phyloP scores from a whole-genome alignment of 2,797 vertebrate species.

The Sebastes goodei region DNA sequence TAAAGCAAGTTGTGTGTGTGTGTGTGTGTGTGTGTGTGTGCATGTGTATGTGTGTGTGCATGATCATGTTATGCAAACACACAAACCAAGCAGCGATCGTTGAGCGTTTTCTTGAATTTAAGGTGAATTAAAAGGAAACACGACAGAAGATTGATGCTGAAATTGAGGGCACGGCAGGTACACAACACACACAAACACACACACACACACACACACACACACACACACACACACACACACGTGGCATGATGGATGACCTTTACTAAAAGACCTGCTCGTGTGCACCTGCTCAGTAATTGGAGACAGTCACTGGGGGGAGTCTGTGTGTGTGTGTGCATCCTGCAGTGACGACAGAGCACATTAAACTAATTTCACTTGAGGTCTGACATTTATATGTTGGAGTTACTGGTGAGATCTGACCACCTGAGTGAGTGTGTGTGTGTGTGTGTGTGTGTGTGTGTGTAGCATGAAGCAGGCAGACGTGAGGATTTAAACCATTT shows the following conservation, averaged over 20 bases:
- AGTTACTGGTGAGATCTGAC: constrained; percentile 27
- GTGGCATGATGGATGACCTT: constrained; percentile 50
- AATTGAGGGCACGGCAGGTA: constrained; percentile 7
- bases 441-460: not conserved
- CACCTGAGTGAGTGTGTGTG: not conserved
- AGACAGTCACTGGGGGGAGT: constrained; percentile 39
- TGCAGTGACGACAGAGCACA: constrained; percentile 14
- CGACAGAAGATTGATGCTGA: not conserved
- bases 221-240: not conserved
- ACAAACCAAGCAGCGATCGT: not conserved
- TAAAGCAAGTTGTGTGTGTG: not conserved
- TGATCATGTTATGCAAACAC: not conserved
- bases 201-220: not conserved
- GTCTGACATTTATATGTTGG: constrained; percentile 57
- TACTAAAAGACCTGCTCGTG: constrained; percentile 47
- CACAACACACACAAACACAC: constrained; percentile 4
- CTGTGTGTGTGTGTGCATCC: not conserved
- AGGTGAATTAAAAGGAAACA: constrained; percentile 39
- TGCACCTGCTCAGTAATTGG: constrained; percentile 65
- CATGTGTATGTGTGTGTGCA: not conserved
- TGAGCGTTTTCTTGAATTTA: not conserved
- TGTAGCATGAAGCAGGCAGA: not conserved
- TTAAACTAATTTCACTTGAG: constrained; percentile 51
- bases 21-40: not conserved
- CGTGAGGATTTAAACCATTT: not conserved